phyloP scores from a whole-genome alignment of 2,888 invertebrate genomes.

The Lasioglossum vierecki region DNA sequence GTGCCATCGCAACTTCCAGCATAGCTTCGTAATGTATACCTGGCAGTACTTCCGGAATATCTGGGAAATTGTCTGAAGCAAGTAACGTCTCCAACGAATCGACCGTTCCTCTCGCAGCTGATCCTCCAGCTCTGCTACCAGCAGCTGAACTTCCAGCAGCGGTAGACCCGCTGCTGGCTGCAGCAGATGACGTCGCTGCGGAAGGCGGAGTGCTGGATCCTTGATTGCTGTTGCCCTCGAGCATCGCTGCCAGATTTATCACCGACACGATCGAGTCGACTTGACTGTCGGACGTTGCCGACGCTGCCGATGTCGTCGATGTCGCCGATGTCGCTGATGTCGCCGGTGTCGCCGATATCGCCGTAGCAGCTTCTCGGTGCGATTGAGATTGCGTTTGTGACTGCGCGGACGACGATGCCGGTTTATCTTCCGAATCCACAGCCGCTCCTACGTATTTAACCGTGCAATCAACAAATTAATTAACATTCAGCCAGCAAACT shows the following conservation, averaged over 20 bases:
- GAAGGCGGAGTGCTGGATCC: conserved; percentile 37
- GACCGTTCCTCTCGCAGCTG: conserved; percentile 69
- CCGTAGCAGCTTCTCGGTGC: conserved; percentile 57
- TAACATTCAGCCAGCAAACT: not conserved
- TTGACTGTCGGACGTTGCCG: conserved; percentile 84
- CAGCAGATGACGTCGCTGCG: not conserved
- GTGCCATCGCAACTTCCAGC: conserved; percentile 97
- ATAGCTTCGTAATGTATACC: conserved; percentile 98
- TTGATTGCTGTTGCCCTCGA: conserved; percentile 85
- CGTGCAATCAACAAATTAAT: not conserved
- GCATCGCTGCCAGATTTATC: conserved; percentile 86
- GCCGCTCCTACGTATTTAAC: conserved; percentile 4
- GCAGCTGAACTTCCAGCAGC: not conserved
- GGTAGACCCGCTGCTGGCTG: not conserved
- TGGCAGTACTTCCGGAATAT: conserved; percentile 94
- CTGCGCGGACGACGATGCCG: conserved; percentile 5
- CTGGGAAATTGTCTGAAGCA: conserved; percentile 88
- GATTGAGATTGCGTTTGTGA: not conserved
- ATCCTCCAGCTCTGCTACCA: conserved; percentile 38
- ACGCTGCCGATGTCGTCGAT: conserved; percentile 79
- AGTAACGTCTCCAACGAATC: conserved; percentile 84
- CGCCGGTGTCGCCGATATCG: conserved; percentile 7
- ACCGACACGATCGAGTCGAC: conserved; percentile 85
- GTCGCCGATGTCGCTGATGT: not conserved
- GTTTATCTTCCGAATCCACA: conserved; percentile 32